These are phyloP conservation scores for Cranoglanis bouderius DNA, from an alignment of 2,113 vertebrate species.

Conservation along the genomic window DNA sequence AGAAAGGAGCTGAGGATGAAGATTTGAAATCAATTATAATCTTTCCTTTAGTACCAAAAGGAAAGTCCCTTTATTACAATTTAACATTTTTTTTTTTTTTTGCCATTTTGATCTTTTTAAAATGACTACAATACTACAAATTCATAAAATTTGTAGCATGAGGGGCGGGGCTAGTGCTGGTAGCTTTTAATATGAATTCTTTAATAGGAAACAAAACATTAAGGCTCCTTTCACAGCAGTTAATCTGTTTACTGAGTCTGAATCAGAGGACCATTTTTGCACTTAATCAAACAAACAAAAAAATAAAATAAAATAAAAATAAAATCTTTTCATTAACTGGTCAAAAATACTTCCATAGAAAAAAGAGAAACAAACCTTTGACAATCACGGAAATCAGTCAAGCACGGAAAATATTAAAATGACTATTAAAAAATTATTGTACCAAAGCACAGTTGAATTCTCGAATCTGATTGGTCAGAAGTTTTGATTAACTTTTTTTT, in stretches of 20 bases:
- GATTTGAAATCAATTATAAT: conserved; percentile 1
- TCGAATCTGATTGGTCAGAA: no score
- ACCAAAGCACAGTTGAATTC: not conserved
- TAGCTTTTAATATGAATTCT: not conserved
- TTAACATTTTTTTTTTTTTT: not conserved
- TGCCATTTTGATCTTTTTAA: not conserved
- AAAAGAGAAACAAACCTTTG: not conserved
- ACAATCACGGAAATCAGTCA: not conserved
- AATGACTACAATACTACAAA: not conserved
- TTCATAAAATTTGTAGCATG: not conserved
- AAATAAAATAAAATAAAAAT: no score
- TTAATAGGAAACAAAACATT: not conserved
- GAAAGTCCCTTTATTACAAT: not conserved
- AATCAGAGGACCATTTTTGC: not conserved
- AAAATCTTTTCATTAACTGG: not conserved
- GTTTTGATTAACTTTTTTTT: no score
- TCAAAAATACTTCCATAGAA: not conserved
- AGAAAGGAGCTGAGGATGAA: not conserved
- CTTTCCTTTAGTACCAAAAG: not conserved
- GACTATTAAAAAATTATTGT: no score
- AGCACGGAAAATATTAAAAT: not conserved
- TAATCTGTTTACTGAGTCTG: not conserved
- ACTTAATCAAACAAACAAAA: not conserved
- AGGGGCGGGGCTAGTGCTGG: not conserved
- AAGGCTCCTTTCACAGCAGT: not conserved